Evolutionary conservation across 2,113 vertebrate genomes (phyloP).

Genomic region (Glaucidium brasilianum): DNA sequence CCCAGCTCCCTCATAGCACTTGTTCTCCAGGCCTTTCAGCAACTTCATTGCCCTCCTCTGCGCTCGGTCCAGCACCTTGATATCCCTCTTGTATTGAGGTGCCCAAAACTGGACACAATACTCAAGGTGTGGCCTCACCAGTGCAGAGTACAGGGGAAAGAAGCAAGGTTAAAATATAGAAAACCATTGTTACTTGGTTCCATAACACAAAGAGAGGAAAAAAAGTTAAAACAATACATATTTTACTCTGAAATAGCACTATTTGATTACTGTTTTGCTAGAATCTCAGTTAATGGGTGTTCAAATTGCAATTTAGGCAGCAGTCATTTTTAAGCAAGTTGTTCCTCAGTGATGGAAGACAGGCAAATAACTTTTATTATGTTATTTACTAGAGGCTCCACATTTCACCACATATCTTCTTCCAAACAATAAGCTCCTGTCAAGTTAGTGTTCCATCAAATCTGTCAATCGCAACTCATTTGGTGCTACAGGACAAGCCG

Average conservation of each 20-base stretch:
- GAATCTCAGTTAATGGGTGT: neutral
- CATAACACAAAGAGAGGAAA: neutral
- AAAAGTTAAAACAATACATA: neutral
- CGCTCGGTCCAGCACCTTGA: no score
- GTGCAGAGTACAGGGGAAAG: no score
- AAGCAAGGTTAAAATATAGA: neutral
- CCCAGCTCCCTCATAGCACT: no score
- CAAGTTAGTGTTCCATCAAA: conserved; percentile 49
- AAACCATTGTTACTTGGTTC: neutral
- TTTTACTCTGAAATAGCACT: neutral
- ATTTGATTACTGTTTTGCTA: neutral
- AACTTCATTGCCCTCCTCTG: no score
- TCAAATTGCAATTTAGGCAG: neutral
- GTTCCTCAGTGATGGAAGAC: neutral
- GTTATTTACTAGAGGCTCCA: neutral
- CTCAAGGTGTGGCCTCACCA: no score
- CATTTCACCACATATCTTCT: neutral
- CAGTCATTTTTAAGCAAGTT: neutral
- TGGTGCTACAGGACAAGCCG: conserved; percentile 27
- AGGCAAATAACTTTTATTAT: neutral
- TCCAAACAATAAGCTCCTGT: conserved; percentile 50
- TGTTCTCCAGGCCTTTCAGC: no score
- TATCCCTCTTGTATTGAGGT: no score
- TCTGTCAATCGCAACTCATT: conserved; percentile 57
- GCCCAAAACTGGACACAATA: no score